phyloP scores from a whole-genome alignment of 2,797 vertebrate species.

The Limosa lapponica region DNA sequence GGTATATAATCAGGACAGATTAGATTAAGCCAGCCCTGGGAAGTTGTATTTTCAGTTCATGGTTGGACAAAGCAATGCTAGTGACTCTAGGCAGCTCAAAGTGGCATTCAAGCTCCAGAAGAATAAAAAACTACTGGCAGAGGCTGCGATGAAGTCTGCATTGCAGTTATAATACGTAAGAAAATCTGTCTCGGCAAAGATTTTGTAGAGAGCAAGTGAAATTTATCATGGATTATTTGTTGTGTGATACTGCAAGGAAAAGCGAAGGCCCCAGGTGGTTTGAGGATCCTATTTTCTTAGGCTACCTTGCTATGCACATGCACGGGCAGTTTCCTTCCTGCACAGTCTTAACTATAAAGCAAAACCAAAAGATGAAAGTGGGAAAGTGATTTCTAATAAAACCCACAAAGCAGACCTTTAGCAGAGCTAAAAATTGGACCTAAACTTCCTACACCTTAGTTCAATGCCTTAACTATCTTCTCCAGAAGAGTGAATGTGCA shows the following conservation, averaged over 20 bases:
- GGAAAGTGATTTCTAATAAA: not conserved
- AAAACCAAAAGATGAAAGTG: not conserved
- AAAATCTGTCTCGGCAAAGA: not conserved
- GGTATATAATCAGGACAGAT: conserved; percentile 12
- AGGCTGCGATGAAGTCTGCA: not conserved
- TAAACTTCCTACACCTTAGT: not conserved
- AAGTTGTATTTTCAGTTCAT: not conserved
- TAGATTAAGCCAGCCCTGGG: not conserved
- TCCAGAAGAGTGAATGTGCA: not conserved
- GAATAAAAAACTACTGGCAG: not conserved
- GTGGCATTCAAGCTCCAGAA: not conserved
- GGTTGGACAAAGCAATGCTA: not conserved
- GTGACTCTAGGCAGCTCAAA: not conserved
- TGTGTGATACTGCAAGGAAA: not conserved
- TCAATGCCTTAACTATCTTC: not conserved
- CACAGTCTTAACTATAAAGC: not conserved
- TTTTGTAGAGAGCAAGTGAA: not conserved
- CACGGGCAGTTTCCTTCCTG: not conserved
- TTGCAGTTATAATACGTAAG: not conserved
- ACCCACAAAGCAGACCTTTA: not conserved
- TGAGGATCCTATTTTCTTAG: not conserved
- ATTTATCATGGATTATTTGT: not conserved
- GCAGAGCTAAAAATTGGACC: not conserved
- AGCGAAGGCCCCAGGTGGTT: not conserved
- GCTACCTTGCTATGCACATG: not conserved